phyloP scores from a whole-genome alignment of 2,113 vertebrate genomes.

The Brachypteracias leptosomus region DNA sequence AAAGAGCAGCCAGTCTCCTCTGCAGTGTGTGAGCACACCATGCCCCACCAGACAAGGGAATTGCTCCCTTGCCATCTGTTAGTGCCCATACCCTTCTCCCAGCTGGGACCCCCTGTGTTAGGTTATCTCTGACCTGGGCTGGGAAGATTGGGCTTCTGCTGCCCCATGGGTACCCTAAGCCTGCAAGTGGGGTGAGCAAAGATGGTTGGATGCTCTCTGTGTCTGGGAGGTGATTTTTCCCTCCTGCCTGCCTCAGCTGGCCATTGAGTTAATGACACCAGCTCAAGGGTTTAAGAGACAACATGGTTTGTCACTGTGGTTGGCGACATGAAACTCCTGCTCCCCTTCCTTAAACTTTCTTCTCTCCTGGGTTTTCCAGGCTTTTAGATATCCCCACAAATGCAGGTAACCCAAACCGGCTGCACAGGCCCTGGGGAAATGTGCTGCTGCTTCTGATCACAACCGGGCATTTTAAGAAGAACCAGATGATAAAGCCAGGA shows the following conservation, averaged over 20 bases:
- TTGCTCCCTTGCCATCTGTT: not conserved
- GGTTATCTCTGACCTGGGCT: not conserved
- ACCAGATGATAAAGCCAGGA: slow-evolving; percentile 53
- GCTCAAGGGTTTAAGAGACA: not conserved
- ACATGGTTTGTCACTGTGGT: not conserved
- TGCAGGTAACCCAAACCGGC: slow-evolving; percentile 10
- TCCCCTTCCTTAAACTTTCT: not conserved
- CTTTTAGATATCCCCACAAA: not conserved
- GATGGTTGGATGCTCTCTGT: not conserved
- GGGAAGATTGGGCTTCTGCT: not conserved
- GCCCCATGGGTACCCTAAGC: not conserved
- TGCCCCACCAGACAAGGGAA: not conserved
- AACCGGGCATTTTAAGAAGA: slow-evolving; percentile 19
- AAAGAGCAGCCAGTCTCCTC: not conserved
- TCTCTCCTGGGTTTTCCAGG: not conserved
- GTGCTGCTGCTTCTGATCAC: not conserved
- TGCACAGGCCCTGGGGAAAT: not conserved
- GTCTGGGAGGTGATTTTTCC: not conserved
- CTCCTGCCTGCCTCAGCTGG: not conserved
- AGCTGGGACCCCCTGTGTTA: not conserved
- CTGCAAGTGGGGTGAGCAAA: not conserved
- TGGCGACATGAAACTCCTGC: not conserved
- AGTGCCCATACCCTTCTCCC: not conserved
- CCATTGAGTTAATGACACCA: not conserved
- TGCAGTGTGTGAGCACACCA: not conserved